Evolutionary conservation across 2,113 vertebrate genomes (phyloP), one percentile per base, ranked within the genome.

Genomic region (Nesogale talazaci): DNA sequence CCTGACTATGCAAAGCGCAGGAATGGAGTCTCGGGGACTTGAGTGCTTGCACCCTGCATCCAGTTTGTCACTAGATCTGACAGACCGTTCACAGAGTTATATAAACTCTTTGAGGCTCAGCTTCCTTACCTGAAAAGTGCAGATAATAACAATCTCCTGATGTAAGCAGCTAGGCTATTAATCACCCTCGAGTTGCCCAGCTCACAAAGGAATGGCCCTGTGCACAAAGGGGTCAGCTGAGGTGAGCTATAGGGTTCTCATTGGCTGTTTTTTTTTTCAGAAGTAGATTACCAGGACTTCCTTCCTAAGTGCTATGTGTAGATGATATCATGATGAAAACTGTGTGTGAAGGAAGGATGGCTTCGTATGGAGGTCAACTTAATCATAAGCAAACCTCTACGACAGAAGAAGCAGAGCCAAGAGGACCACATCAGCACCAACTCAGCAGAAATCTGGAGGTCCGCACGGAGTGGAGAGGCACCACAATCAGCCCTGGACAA

Each of bases 391-490:
- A 63, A 87, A 23, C 52, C 70, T 72, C 38, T 42, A 38, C 36
- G 27, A 20, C 67, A 12, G 46, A 27, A 12, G 46, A 27, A n/a
- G n/a, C 86, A 77, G 42, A n/a, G 31, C 19, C 79, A 1, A 17
- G 3, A 52, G 75, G 83, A 59, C 59, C 40, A 19, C 25, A 74
- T 16, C 3, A 16, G 75, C 31, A 20, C 25, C 57, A 29, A 31
- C 19, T 22, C 36, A 15, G 40, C 36, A 46, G 94, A 15, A 74
- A 2, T 52, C 52, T 36, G 22, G 25, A 36, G 82, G 57, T 7
- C 0, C 27, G 5, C 22, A 25, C 0, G 0, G 2, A 40, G 17
- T 11, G 9, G 65, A 34, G 38, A 40, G 15, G 42, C 7, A 9
- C 1, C 0, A 34, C 22, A 22, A 25, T 63, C 83, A 31, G 29